A percentile compares a stretch with the other conserved stretches of the same genome.
Conservation (phyloP, 2,797 vertebrate genomes). For the Acanthis flammea region DNA sequence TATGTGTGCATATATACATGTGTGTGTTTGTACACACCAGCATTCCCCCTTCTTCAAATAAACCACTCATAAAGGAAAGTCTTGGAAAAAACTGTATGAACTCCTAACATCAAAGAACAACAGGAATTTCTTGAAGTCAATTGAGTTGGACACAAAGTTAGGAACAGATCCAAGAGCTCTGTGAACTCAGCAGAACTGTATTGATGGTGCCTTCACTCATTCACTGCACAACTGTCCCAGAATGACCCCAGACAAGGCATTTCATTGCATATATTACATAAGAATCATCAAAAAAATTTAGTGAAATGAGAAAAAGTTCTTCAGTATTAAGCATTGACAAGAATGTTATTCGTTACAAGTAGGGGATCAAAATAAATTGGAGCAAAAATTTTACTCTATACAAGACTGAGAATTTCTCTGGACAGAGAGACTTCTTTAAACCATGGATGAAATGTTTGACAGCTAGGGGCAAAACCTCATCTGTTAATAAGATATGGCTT, state of each 20-base stretch:
- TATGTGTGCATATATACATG: rapidly evolving
- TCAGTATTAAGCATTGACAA: neutral
- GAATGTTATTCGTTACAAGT: neutral
- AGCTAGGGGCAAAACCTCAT: neutral
- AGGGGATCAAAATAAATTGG: neutral
- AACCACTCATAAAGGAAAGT: neutral
- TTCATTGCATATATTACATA: neutral
- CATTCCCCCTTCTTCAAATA: neutral
- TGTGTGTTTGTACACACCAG: neutral
- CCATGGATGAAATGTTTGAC: neutral
- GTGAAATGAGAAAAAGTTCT: neutral
- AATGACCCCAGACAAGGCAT: neutral
- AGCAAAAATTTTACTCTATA: neutral
- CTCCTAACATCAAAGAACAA: neutral
- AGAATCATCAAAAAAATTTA: neutral
- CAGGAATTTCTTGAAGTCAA: neutral
- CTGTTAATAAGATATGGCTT: neutral
- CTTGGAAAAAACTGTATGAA: neutral
- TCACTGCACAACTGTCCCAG: neutral
- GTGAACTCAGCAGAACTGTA: neutral
- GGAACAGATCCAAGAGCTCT: neutral
- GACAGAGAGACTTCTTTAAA: neutral
- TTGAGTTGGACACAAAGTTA: neutral
- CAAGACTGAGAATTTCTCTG: neutral
- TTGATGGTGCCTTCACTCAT: neutral